A percentile compares a stretch with the other conserved stretches of the same genome.
phyloP scores from a whole-genome alignment of 2,888 invertebrate species.

The Pomacea canaliculata region DNA sequence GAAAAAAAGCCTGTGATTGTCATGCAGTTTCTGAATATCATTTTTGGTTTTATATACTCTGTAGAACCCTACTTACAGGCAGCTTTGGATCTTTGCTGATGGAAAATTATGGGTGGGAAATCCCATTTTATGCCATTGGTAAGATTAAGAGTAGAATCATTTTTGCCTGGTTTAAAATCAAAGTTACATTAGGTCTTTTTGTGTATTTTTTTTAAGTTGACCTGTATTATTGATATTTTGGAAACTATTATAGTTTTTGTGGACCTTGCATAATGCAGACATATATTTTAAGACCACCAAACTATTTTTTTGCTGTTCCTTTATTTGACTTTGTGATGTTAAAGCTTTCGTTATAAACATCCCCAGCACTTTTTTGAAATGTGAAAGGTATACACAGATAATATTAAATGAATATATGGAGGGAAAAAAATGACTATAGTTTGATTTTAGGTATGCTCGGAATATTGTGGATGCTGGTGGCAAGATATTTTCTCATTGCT shows the following conservation, averaged over 20 bases:
- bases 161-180: background rate
- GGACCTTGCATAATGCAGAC: too few species aligned
- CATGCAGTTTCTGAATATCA: too few species aligned
- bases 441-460: conserved; percentile 48
- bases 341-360: too few species aligned
- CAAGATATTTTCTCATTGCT: conserved; percentile 74
- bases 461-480: conserved; percentile 74
- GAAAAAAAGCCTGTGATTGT: too few species aligned
- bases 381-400: too few species aligned
- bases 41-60: conserved; percentile 52
- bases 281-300: too few species aligned
- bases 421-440: background rate
- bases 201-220: background rate
- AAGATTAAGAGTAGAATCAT: conserved; percentile 25
- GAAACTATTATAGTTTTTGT: too few species aligned
- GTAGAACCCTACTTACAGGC: conserved; percentile 78
- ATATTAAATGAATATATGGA: too few species aligned
- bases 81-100: conserved; percentile 78
- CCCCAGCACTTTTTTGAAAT: too few species aligned
- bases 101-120: conserved; percentile 78
- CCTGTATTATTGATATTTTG: too few species aligned
- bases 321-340: too few species aligned
- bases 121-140: conserved; percentile 74
- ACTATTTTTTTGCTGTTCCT: too few species aligned
- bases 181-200: background rate